These are phyloP conservation scores for Neomorphus geoffroyi DNA, from an alignment of 2,797 vertebrate genomes.

Conservation along the genomic window DNA sequence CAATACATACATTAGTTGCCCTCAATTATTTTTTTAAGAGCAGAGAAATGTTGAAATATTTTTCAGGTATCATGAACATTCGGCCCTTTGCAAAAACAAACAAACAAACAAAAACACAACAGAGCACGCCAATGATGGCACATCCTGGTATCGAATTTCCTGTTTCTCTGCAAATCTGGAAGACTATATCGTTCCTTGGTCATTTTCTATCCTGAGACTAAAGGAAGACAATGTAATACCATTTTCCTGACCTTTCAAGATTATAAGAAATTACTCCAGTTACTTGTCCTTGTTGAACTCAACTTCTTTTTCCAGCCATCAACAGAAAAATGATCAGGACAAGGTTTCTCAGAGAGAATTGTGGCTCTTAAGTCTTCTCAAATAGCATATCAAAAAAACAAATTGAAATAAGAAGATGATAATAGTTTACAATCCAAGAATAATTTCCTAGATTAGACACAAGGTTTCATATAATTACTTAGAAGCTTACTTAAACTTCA, in stretches of 20 bases:
- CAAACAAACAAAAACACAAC: background rate
- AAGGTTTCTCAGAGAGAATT: background rate
- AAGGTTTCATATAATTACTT: background rate
- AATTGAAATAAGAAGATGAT: background rate
- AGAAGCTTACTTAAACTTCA: background rate
- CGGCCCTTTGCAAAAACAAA: background rate
- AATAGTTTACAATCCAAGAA: background rate
- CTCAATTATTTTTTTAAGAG: background rate
- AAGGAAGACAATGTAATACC: background rate
- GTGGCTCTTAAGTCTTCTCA: background rate
- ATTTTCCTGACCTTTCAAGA: background rate
- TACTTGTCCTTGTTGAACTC: background rate
- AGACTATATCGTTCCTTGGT: background rate
- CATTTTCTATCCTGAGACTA: background rate
- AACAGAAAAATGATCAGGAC: background rate
- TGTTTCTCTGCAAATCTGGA: background rate
- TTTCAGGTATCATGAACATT: background rate
- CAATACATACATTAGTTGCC: background rate
- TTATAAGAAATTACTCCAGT: background rate
- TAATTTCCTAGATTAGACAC: background rate
- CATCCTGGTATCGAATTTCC: background rate
- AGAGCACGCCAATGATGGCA: background rate
- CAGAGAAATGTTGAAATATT: background rate
- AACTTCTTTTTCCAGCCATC: background rate
- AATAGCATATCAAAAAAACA: background rate